phyloP scores from a whole-genome alignment of 2,113 vertebrate species.

The Protomyctophum bolini region DNA sequence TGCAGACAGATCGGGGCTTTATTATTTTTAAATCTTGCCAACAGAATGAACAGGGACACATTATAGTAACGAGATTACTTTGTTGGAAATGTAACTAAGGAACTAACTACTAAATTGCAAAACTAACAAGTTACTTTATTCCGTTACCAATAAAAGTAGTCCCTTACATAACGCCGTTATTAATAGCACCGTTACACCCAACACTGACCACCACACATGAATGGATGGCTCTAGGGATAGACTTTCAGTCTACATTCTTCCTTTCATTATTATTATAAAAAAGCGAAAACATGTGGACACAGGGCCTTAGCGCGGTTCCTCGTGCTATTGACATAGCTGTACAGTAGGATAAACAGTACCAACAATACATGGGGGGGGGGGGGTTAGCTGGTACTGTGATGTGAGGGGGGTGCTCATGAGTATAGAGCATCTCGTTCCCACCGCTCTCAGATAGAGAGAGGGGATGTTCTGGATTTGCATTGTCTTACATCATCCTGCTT shows the following conservation, averaged over 20 bases:
- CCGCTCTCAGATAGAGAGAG: constrained; percentile 21
- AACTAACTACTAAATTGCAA: no score
- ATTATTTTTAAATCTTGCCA: no score
- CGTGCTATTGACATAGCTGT: constrained; percentile 72
- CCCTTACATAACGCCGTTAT: no score
- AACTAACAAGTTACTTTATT: no score
- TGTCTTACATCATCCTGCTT: constrained; percentile 19
- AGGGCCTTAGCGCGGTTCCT: constrained; percentile 75
- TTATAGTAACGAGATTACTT: no score
- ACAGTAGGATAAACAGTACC: constrained; percentile 74
- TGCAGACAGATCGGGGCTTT: no score
- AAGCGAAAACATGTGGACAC: constrained; percentile 67
- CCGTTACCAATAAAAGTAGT: no score
- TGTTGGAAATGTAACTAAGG: no score
- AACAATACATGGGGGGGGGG: constrained; percentile 52
- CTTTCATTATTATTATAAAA: constrained; percentile 28
- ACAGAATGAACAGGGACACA: no score
- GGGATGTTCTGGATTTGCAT: constrained; percentile 31
- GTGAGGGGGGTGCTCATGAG: constrained; percentile 43
- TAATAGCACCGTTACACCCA: no score
- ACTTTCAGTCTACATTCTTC: background rate
- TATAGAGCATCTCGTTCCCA: constrained; percentile 53
- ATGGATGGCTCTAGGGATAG: constrained; percentile 74
- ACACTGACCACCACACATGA: constrained; percentile 73
- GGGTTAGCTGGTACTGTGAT: constrained; percentile 57